Base-by-base conservation (phyloP, 2,888 invertebrate genomes). In the Drosophila acutilabella region DNA sequence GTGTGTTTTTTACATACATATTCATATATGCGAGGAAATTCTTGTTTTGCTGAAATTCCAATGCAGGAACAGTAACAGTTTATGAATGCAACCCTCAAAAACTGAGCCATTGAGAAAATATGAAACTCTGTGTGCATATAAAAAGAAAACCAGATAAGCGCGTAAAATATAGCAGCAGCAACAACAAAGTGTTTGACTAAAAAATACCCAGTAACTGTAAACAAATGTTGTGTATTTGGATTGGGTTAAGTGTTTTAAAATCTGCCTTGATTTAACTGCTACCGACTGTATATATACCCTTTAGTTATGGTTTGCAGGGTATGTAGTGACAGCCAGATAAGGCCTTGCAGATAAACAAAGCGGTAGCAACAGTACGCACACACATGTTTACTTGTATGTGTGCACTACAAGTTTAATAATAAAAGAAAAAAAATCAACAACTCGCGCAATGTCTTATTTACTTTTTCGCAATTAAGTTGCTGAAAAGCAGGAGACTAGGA, bases 271-370 rank as follows among this genome's bases (percentile, higher is more conserved):
- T 36, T 20, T 42, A 4, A 11, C 20, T 45, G 4, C 11, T 20
- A 4, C 30, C n/a, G 14, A n/a, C 5, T 51, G 20, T 3, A 33
- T 14, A 48, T 40, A 57, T 67, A 77, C 61, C 64, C 44, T 50
- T 59, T 53, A 26, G 38, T 14, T 13, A 3, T 1, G 18, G 36
- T 11, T 10, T n/a, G 20, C 42, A 54, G 68, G 74, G 78, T 76
- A 65, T 74, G 68, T 62, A 75, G 65, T 83, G 78, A 83, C 74
- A 74, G 69, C 68, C 72, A 80, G 84, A 84, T 84, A 84, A 84
- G 78, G 68, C 70, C n/a, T 18, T 53, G 64, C 79, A 88, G 82
- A 83, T 83, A 89, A 89, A 89, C 84, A 84, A 83, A 64, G 62
- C 48, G 47, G 40, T 14, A 26, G 30, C 64, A 54, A 40, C 64